Conservation (phyloP, 2,888 invertebrate genomes). For the Balanococcus diminutus region DNA sequence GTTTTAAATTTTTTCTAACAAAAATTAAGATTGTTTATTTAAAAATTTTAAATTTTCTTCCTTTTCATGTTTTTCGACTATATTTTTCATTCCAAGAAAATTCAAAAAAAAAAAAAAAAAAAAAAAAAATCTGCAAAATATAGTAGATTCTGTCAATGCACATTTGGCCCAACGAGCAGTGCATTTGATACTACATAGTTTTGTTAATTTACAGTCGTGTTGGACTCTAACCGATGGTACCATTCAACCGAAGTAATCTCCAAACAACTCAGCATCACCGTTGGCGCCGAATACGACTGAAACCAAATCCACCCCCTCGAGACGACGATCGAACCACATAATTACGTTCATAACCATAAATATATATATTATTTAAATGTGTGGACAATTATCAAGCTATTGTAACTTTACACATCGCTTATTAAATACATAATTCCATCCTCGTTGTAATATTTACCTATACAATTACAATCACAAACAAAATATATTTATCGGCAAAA, state of each 20-base stretch:
- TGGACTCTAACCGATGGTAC: slow-evolving; percentile 88
- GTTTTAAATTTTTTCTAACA: no score
- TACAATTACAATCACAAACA: slow-evolving; percentile 48
- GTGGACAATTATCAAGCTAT: slow-evolving; percentile 38
- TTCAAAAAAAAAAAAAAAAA: no score
- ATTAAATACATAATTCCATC: slow-evolving; percentile 14
- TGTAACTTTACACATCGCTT: slow-evolving; percentile 33
- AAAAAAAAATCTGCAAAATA: no score
- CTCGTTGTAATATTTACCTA: not conserved
- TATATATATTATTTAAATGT: slow-evolving; percentile 17
- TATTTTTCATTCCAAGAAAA: no score
- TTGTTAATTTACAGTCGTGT: no score
- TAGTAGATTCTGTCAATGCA: no score
- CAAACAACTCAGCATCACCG: slow-evolving; percentile 90
- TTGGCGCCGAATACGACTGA: slow-evolving; percentile 94
- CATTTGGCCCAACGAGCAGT: no score
- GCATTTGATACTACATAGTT: no score
- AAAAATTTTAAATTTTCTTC: not conserved
- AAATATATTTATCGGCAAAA: slow-evolving; percentile 47
- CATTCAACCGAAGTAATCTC: slow-evolving; percentile 88
- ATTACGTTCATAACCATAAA: not conserved
- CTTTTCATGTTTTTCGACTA: no score
- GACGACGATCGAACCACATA: not conserved
- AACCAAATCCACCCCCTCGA: not conserved
- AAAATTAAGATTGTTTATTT: not conserved